phyloP scores from a whole-genome alignment of 2,888 invertebrate species.

The Resseliella maxima region DNA sequence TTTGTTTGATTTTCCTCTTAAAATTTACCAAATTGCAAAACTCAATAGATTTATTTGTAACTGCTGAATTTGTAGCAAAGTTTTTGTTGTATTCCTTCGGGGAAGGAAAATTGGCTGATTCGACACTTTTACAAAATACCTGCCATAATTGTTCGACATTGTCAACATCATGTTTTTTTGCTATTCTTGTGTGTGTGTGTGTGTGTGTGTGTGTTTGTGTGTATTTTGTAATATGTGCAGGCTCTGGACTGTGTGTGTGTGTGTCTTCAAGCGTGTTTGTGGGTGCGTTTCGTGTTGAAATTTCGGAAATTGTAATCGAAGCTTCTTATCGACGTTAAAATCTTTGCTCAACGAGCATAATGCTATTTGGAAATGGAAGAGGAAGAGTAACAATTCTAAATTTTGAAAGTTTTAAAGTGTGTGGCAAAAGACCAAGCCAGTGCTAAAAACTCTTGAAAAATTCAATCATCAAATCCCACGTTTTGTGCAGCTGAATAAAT shows the following conservation, averaged over 20 bases:
- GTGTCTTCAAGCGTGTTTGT: too few species aligned
- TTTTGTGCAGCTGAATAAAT: background rate
- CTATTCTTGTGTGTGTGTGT: background rate
- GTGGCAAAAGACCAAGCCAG: background rate
- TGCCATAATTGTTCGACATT: background rate
- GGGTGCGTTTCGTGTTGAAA: too few species aligned
- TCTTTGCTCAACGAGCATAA: too few species aligned
- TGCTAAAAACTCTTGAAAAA: background rate
- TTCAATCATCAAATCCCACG: slow-evolving; percentile 1
- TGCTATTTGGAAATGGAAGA: background rate
- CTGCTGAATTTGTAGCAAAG: background rate
- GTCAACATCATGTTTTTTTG: background rate
- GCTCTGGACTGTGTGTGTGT: background rate
- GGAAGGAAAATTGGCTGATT: background rate
- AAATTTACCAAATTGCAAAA: background rate
- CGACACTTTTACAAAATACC: background rate
- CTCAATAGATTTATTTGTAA: slow-evolving; percentile 6
- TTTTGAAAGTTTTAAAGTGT: background rate
- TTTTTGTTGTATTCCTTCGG: background rate
- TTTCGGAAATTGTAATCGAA: too few species aligned
- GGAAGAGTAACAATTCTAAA: background rate
- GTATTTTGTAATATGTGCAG: background rate
- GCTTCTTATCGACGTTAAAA: too few species aligned
- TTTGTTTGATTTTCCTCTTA: background rate
- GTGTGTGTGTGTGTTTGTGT: background rate